Percentiles rank a stretch among this genome's conserved stretches.
Evolutionary conservation across 2,113 vertebrate species (phyloP).

Genomic region (Chlorocebus sabaeus): DNA sequence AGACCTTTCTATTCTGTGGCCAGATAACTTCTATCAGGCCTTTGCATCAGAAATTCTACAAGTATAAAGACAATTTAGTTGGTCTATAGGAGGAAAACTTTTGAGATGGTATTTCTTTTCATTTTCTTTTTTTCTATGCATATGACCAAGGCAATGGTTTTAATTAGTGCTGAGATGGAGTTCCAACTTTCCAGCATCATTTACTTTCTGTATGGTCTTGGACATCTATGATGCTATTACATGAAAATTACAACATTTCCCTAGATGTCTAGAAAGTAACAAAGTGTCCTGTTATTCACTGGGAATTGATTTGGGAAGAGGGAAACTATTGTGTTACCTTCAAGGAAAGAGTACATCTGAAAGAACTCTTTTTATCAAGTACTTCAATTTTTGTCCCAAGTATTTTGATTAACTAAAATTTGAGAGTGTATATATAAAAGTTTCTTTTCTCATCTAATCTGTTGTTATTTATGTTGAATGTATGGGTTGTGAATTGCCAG

Average conservation of each 20-base stretch:
- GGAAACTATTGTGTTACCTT: not conserved
- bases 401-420: slow-evolving; percentile 2
- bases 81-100: not conserved
- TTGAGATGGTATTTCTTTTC: not conserved
- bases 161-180: not conserved
- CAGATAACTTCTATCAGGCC: not conserved
- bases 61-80: not conserved
- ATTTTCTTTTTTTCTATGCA: not conserved
- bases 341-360: not conserved
- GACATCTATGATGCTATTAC: not conserved
- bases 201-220: not conserved
- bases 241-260: not conserved
- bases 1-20: not conserved
- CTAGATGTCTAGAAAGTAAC: not conserved
- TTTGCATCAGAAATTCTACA: not conserved
- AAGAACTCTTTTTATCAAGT: not conserved
- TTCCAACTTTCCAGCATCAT: not conserved
- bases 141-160: not conserved
- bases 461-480: not conserved
- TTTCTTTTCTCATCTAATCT: not conserved
- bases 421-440: slow-evolving; percentile 8
- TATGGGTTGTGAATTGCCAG: not conserved
- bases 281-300: not conserved
- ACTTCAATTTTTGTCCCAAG: not conserved
- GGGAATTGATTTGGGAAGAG: not conserved